Percentiles rank a stretch among this genome's conserved stretches.
Conservation (phyloP, 2,797 vertebrate genomes). For the Myotis pilosus region DNA sequence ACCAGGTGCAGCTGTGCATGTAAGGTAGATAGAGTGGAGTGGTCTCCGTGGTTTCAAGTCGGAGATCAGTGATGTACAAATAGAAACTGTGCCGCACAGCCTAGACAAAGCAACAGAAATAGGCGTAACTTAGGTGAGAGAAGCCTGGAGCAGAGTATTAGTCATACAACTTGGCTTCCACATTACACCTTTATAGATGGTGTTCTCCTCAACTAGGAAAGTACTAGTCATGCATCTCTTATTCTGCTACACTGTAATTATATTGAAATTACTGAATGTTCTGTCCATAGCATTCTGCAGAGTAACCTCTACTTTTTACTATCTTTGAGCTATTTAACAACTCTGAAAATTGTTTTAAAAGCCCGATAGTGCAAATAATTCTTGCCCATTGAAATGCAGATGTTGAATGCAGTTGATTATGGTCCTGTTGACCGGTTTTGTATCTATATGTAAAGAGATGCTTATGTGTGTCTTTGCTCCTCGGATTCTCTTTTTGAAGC, state of each 20-base stretch:
- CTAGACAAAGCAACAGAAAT: neutral
- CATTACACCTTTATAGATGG: neutral
- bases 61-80: neutral
- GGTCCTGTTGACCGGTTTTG: neutral
- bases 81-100: neutral
- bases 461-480: neutral
- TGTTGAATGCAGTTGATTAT: neutral
- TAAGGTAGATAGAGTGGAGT: neutral
- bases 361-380: neutral
- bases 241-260: neutral
- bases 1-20: neutral
- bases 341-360: neutral
- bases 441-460: neutral
- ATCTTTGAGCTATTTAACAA: neutral
- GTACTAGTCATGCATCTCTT: neutral
- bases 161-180: neutral
- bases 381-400: neutral
- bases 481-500: slow-evolving; percentile 37
- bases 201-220: neutral
- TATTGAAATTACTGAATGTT: neutral
- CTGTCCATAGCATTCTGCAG: neutral
- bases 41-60: neutral
- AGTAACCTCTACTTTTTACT: neutral
- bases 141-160: neutral
- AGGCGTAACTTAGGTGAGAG: neutral